Conservation (phyloP, 2,888 invertebrate genomes). For the Aplocera efformata region DNA sequence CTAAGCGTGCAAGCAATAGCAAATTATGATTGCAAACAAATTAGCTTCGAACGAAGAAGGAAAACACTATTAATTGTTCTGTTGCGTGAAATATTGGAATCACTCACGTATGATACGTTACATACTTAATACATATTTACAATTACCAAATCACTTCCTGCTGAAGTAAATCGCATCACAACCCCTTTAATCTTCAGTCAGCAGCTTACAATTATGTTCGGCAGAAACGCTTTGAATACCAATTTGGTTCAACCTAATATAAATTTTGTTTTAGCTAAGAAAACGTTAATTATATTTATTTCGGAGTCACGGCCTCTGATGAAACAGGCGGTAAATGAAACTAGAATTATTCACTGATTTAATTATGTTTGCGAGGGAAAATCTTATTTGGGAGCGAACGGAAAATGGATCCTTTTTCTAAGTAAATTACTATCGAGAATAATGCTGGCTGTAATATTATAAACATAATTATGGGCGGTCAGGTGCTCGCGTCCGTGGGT, state of each 20-base stretch:
- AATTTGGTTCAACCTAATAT: slow-evolving; percentile 15
- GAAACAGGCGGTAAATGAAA: slow-evolving; percentile 10
- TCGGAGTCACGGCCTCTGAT: slow-evolving; percentile 9
- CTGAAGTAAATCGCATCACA: slow-evolving; percentile 2
- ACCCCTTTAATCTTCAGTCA: slow-evolving; percentile 13
- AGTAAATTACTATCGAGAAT: background rate
- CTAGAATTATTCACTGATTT: slow-evolving; percentile 15
- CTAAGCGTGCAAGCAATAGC: too few species aligned
- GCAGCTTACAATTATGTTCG: slow-evolving; percentile 24
- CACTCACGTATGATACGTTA: too few species aligned
- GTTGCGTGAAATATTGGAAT: too few species aligned
- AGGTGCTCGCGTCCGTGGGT: too few species aligned
- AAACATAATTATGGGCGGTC: too few species aligned
- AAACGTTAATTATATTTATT: slow-evolving; percentile 26
- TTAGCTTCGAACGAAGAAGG: too few species aligned
- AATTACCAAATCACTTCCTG: too few species aligned
- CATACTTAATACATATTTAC: too few species aligned
- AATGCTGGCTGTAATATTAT: background rate
- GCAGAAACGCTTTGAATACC: slow-evolving; percentile 17
- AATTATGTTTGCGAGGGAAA: slow-evolving; percentile 12
- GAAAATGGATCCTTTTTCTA: slow-evolving; percentile 5
- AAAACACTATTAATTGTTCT: too few species aligned
- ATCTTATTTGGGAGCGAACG: slow-evolving; percentile 10
- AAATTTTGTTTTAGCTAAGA: slow-evolving; percentile 24
- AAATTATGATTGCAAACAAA: too few species aligned